Base-by-base conservation (phyloP, 2,113 vertebrate genomes). In the Pithys albifrons region DNA sequence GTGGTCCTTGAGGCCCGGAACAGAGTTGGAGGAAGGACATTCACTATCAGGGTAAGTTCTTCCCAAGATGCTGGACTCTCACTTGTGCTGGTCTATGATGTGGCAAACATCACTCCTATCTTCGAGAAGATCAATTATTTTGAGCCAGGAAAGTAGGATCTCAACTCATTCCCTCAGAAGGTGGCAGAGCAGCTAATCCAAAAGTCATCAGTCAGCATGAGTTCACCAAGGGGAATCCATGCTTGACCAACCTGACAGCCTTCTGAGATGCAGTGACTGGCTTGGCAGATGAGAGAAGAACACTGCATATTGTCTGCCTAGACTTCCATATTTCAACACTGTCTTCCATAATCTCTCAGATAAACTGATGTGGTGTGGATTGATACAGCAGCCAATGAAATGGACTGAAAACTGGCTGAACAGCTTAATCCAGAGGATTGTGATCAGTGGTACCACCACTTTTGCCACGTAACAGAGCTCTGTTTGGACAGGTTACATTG, bases 1-100 rank as follows among this genome's bases (percentile, higher is more conserved):
- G 94, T 98, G 86, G 98, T 99, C 66, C 97, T 99, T 55, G 98
- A 99, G 84, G 98, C 98, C 23, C 97, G 97, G 54, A 76, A 98
- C 91, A 96, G 98, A 96, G 98, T 99, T 87, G 98, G 98, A 82
- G 98, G 98, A 93, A 97, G 98, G 96, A 99, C 98, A 29, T 98
- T 97, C 77, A 99, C 98, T 20, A 57, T 98, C 85, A 97, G 95
- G 69, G 98, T 98, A 96, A 97, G 98, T 93, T 54, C 37, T 85
- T 69, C 23, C 35, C 85, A 62, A 45, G 59, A 23, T 39, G 67
- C 13, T 29, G 55, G 24, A 15, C 46, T 55, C 29, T 70, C 19
- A 39, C 8, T 54, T 62, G 20, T 82, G 45, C 58, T 79, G 14
- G 23, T 62, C 58, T 70, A 0, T 0, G 0, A 3, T 2, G 1